These are phyloP conservation scores for Podarcis lilfordi DNA, from an alignment of 2,797 vertebrate species.

Conservation along the genomic window DNA sequence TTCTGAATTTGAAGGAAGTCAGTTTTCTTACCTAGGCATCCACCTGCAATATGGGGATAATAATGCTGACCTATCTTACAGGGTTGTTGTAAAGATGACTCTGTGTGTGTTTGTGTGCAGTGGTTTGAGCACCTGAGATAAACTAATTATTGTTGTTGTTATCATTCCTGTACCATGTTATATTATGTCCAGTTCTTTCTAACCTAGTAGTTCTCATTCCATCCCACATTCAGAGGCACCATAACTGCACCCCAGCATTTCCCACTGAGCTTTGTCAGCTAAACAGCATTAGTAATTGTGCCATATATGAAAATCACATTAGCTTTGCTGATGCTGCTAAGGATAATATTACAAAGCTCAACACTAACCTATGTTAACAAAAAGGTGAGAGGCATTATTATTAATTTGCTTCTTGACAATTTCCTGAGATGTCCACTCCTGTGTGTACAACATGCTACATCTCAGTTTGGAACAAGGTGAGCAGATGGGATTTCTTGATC, in stretches of 20 bases:
- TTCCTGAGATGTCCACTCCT: not conserved
- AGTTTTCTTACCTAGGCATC: not conserved
- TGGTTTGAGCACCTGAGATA: not conserved
- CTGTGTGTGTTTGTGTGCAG: not conserved
- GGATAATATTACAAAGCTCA: not conserved
- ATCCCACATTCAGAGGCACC: not conserved
- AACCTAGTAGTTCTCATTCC: not conserved
- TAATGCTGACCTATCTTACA: not conserved
- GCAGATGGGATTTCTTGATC: not conserved
- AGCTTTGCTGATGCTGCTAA: slow-evolving; percentile 15
- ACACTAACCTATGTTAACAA: not conserved
- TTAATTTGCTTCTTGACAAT: not conserved
- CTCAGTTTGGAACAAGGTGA: not conserved
- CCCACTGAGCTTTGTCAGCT: not conserved
- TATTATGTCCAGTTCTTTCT: not conserved
- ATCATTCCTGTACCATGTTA: not conserved
- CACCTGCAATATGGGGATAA: not conserved
- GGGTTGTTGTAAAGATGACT: not conserved
- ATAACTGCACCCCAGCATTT: not conserved
- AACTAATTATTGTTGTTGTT: not conserved
- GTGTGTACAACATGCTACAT: not conserved
- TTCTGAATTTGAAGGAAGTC: not conserved
- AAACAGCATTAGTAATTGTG: slow-evolving; percentile 7
- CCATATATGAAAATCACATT: not conserved
- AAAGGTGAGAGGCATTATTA: not conserved